Percentiles rank a stretch among this genome's conserved stretches.
phyloP scores from a whole-genome alignment of 2,888 invertebrate genomes.

The Daptonema setosum region DNA sequence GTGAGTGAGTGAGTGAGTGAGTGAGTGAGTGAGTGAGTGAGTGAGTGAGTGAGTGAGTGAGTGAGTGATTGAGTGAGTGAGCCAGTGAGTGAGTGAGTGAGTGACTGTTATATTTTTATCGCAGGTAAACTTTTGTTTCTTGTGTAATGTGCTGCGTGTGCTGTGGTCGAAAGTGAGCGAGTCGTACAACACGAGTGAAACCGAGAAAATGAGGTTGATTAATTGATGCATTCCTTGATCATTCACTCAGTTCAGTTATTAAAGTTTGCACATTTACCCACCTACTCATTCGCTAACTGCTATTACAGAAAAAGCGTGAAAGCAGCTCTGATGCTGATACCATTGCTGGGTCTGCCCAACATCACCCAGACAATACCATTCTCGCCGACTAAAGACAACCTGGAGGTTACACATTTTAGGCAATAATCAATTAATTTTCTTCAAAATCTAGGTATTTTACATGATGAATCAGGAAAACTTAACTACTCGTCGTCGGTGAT shows the following conservation, averaged over 20 bases:
- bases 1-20: no score
- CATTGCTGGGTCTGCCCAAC: conserved; percentile 34
- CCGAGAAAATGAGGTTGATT: conserved; percentile 33
- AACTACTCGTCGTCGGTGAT: background rate
- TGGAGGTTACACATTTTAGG: conserved; percentile 18
- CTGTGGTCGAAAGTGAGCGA: conserved; percentile 32
- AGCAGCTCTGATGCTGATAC: conserved; percentile 34
- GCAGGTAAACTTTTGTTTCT: conserved; percentile 33
- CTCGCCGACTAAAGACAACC: conserved; percentile 25
- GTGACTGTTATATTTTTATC: conserved; percentile 12
- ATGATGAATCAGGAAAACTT: background rate
- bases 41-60: no score
- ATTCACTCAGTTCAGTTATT: no score
- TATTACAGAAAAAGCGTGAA: conserved; percentile 35
- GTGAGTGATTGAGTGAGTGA: no score
- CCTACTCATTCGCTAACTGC: no score
- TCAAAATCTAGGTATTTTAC: background rate
- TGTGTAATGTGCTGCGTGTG: conserved; percentile 34
- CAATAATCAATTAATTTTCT: conserved; percentile 8
- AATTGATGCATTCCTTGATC: no score
- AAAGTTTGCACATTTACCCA: no score
- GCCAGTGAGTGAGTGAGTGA: no score
- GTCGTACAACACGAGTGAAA: conserved; percentile 29
- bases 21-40: no score
- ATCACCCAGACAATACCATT: conserved; percentile 32